Conservation (phyloP, 2,888 invertebrate species). For the Scaptodrosophila latifasciaeformis region DNA sequence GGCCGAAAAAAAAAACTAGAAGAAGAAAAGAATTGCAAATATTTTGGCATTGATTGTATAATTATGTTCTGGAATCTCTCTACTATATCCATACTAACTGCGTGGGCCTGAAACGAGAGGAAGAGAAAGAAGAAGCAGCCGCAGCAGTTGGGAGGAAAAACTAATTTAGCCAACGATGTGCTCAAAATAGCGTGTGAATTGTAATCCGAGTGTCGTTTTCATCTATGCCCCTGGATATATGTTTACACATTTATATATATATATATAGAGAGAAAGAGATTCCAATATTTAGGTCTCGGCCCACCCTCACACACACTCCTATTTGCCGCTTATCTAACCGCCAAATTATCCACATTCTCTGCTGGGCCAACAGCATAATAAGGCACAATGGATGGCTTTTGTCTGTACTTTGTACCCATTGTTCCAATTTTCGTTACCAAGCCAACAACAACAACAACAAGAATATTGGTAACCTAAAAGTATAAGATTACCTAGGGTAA, state of each 20-base stretch:
- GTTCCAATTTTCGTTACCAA: not conserved
- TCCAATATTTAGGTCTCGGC: too few relatives aligned
- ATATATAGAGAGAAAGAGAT: too few relatives aligned
- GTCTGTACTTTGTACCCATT: constrained; percentile 6
- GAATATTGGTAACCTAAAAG: not conserved
- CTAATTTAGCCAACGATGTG: constrained; percentile 3
- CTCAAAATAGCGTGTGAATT: constrained; percentile 10
- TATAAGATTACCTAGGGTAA: constrained; percentile 3
- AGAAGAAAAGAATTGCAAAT: not conserved
- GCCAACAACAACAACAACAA: not conserved
- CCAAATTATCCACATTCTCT: constrained; percentile 6
- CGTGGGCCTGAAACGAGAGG: too few relatives aligned
- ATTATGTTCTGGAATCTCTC: not conserved
- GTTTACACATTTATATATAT: too few relatives aligned
- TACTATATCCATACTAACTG: too few relatives aligned
- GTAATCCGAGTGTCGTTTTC: constrained; percentile 41
- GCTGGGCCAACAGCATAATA: not conserved
- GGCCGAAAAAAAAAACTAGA: not conserved
- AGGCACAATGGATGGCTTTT: constrained; percentile 35
- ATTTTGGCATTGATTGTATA: not conserved
- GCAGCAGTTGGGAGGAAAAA: not conserved
- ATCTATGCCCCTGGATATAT: too few relatives aligned
- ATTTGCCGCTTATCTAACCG: not conserved
- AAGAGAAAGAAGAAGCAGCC: too few relatives aligned
- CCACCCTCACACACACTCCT: not conserved